Base-by-base conservation (phyloP, 1,140 invertebrate species). In the Drosophila pseudoananassae region DNA sequence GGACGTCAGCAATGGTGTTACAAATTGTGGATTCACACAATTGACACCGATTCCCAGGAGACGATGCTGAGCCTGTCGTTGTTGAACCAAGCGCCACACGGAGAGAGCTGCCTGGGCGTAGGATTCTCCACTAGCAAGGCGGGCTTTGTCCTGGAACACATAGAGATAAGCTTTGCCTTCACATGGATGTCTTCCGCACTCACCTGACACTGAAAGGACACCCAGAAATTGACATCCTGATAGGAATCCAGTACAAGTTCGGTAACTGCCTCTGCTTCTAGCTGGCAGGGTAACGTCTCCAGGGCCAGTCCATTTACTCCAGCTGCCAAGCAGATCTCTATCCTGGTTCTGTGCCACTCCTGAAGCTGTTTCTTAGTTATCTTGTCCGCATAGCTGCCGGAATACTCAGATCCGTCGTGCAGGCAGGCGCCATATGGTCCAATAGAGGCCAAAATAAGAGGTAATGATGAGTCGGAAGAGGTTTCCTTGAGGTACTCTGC, bases 401-500 rank as follows among this genome's bases (percentile, higher is more conserved):
- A 95, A 87, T 98, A 99, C 92, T 99, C 98, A 0, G 97, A 98
- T 15, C 95, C 96, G 92, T 99, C 97, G 80, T 96, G 95, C 4
- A 98, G 92, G 71, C 94, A 95, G 4, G 97, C 97, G 0, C 97
- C 98, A 87, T 98, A 98, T 0, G 98, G 97, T 1, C 98, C 98
- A 38, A 98, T 95, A 0, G 97, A 97, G 7, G 97, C 98, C 43
- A 96, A 94, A 43, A 97, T 93, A 23, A 95, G 69, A 1, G 95
- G 94, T 8, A 91, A 23, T 3, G 17, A 45, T 0, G 56, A 27
- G 1, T 38, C 75, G 43, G 14, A 5, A 51, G 29, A 33, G 1
- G 17, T 8, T 74, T 92, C 63, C 2, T 15, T 27, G 1, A 88
- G 38, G 40, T 77, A 89, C 46, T 70, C 52, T 0, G 59, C 36